phyloP scores from a whole-genome alignment of 2,888 invertebrate species.

The Pyrrhopygopsis socrates region DNA sequence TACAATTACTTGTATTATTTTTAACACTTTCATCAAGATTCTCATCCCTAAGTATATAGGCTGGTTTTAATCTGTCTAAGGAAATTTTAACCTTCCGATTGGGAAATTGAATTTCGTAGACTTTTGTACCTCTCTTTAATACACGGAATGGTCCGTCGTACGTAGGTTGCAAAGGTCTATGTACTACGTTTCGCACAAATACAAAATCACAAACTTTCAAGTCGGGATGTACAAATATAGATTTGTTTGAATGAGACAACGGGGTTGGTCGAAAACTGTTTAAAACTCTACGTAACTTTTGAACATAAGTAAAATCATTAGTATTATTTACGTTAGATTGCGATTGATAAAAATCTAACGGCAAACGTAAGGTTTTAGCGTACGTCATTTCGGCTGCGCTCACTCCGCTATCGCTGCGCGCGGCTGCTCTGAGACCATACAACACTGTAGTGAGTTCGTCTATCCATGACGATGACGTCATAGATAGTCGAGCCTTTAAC shows the following conservation, averaged over 20 bases:
- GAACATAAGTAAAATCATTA: slow-evolving; percentile 86
- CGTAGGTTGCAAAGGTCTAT: slow-evolving; percentile 1
- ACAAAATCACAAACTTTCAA: neutral
- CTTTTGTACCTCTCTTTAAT: neutral
- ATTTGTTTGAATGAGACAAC: neutral
- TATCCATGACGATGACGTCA: too few species aligned
- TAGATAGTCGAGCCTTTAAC: too few species aligned
- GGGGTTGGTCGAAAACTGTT: neutral
- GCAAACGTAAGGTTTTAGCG: neutral
- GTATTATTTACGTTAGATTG: neutral
- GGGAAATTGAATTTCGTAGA: neutral
- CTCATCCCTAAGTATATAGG: too few species aligned
- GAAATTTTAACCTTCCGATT: neutral
- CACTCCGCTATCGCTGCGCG: neutral
- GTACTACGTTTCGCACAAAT: slow-evolving; percentile 4
- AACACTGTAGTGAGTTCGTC: neutral
- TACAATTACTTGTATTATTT: too few species aligned
- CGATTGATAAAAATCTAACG: too few species aligned
- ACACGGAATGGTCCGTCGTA: slow-evolving; percentile 30
- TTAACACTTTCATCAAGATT: too few species aligned
- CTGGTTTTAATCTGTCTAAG: slow-evolving; percentile 26
- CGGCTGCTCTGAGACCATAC: neutral
- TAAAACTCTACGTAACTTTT: too few species aligned
- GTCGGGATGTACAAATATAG: neutral
- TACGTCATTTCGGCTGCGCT: neutral